These are phyloP conservation scores for Colostygia pectinataria DNA, from an alignment of 2,888 invertebrate genomes.

Conservation along the genomic window DNA sequence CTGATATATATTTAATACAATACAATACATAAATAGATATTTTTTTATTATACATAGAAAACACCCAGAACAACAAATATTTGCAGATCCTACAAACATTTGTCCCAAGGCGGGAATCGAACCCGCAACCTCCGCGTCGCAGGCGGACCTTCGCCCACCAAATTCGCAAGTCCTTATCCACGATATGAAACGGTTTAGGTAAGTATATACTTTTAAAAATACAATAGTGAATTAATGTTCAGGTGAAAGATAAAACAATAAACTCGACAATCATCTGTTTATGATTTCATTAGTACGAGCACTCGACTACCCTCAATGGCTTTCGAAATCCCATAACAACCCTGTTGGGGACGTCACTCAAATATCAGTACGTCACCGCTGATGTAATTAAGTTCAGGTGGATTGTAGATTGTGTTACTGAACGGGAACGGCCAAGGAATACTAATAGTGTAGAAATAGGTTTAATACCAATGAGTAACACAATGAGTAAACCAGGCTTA, in stretches of 20 bases:
- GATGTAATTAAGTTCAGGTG: conserved; percentile 37
- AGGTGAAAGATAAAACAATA: conserved; percentile 3
- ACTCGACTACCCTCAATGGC: conserved; percentile 37
- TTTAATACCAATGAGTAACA: neutral
- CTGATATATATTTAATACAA: too few species aligned
- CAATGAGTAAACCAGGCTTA: too few species aligned
- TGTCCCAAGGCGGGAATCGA: too few species aligned
- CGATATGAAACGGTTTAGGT: too few species aligned
- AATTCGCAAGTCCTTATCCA: too few species aligned
- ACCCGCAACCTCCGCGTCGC: too few species aligned
- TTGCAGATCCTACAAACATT: too few species aligned
- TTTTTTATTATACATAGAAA: too few species aligned
- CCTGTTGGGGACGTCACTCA: conserved; percentile 39
- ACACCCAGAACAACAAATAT: too few species aligned
- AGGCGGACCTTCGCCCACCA: too few species aligned
- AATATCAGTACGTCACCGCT: conserved; percentile 36
- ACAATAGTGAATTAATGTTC: neutral
- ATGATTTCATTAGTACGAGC: conserved; percentile 35
- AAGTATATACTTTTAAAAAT: neutral
- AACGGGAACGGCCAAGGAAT: conserved; percentile 15
- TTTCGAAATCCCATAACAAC: conserved; percentile 37
- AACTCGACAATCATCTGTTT: conserved; percentile 17
- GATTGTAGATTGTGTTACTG: conserved; percentile 17
- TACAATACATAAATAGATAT: too few species aligned
- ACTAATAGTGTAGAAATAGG: conserved; percentile 13